phyloP scores from a whole-genome alignment of 2,888 invertebrate species.

The Agriopis marginaria region DNA sequence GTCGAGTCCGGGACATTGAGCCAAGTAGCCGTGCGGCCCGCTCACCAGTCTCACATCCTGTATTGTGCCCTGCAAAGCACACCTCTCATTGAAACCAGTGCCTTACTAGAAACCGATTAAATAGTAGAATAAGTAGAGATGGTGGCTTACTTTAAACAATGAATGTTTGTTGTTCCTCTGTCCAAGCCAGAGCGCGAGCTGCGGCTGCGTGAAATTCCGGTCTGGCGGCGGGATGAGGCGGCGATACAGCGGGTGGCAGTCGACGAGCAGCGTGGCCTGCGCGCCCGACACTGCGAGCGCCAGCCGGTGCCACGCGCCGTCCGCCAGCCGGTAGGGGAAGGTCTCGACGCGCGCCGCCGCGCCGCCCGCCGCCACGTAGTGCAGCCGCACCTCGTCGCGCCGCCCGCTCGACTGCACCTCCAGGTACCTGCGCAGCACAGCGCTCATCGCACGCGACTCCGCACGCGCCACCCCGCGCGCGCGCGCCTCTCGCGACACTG shows the following conservation, averaged over 20 bases:
- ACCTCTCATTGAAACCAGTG: neutral
- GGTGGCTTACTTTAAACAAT: slow-evolving; percentile 91
- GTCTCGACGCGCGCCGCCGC: slow-evolving; percentile 90
- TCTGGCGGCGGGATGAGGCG: slow-evolving; percentile 92
- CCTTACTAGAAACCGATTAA: neutral
- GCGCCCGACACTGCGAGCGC: slow-evolving; percentile 94
- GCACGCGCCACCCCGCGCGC: slow-evolving; percentile 53
- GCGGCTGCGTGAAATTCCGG: slow-evolving; percentile 91
- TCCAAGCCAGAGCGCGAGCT: slow-evolving; percentile 93
- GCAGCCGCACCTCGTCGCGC: slow-evolving; percentile 94
- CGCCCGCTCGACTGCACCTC: slow-evolving; percentile 97
- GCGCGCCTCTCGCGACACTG: slow-evolving; percentile 66
- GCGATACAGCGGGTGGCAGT: slow-evolving; percentile 95
- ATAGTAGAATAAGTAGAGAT: neutral
- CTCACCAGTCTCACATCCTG: slow-evolving; percentile 95
- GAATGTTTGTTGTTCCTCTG: slow-evolving; percentile 95
- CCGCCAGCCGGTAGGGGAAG: slow-evolving; percentile 95
- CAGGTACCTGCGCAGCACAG: slow-evolving; percentile 89
- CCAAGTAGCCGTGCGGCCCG: slow-evolving; percentile 94
- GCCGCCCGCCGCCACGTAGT: slow-evolving; percentile 90
- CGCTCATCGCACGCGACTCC: slow-evolving; percentile 50
- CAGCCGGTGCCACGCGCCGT: slow-evolving; percentile 95
- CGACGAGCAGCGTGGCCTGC: slow-evolving; percentile 93
- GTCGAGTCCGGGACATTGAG: slow-evolving; percentile 94
- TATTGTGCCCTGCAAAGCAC: slow-evolving; percentile 90